Base-by-base conservation (phyloP, 2,113 vertebrate species). In the Megaceryle torquata region DNA sequence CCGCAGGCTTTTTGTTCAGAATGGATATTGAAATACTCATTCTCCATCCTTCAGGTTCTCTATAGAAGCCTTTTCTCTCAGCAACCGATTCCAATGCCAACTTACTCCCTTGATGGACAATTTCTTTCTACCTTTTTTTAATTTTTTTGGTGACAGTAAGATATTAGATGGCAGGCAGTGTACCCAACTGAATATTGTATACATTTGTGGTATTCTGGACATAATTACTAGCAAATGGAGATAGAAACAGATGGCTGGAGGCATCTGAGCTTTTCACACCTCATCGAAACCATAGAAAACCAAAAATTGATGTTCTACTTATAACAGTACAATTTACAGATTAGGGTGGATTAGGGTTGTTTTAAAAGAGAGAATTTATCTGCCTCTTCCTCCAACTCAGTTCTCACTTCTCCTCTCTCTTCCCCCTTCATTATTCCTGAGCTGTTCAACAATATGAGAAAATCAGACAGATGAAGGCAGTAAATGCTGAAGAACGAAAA, bases 241-340 rank as follows among this genome's bases (percentile, higher is more conserved):
- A 93, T 28, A 26, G 77, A 92, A 90, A 90, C 96, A 97, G 95
- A 97, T 97, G 96, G 96, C 88, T 95, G 78, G 81, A 96, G 95
- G 95, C 81, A 87, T 96, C 92, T 82, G 70, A 97, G 91, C 68
- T 70, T 94, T 93, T 96, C 91, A 93, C 96, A 95, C 92, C 86
- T 97, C 86, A 72, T 29, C 92, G 92, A 92, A 92, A 96, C 96
- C 86, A 72, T 29, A 93, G 93, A 92, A 92, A 96, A 85, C 78
- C 77, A 82, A 94, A 92, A 95, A 41, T 60, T 44, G 51, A 79
- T 87, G 59, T 89, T 91, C 95, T 87, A 79, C 81, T 95, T 93
- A 63, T 46, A 95, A 93, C 51, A 89, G 65, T 26, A 65, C 11
- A 91, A 86, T 24, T 25, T 82, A 70, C 64, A 91, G 26, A 87